Evolutionary conservation across 2,113 vertebrate genomes (phyloP), one percentile per base, ranked within the genome.

Genomic region (Sarotherodon lohbergeri): DNA sequence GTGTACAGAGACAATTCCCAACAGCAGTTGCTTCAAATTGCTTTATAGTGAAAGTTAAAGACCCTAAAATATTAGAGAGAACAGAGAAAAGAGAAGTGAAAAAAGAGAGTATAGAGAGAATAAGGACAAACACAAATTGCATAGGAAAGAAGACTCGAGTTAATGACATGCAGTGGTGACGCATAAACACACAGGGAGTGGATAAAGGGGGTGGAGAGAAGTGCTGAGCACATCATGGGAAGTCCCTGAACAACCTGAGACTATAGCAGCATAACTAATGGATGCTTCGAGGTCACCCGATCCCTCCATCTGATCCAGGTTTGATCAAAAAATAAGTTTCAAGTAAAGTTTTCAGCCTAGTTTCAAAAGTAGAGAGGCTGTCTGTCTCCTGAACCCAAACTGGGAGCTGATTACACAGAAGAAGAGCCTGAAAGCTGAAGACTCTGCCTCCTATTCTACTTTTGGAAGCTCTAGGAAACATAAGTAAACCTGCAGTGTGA

Each of bases 371-470:
- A 78, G 71, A 2, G 9, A 12, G 5, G 9, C 22, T 19, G 24
- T 78, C 3, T 78, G 71, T 78, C 14, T 78, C 24, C 71, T 32
- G 43, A 78, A 50, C 16, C 43, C 43, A 0, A 78, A 78, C 43
- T 50, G 16, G 24, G 71, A 73, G 68, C 68, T 29, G 68, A 46
- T 73, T 73, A 46, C 22, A 29, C 41, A 46, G 68, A 46, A 73
- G 66, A 46, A 36, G 3, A 24, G 68, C 22, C 22, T 48, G 14
- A 73, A 17, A 73, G 68, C 22, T 46, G 41, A 73, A 46, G 68
- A 0, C 41, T 48, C 1, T 48, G 9, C 22, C 14, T 73, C 22
- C 2, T 27, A 73, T 1, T 50, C 43, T 50, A 50, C 43, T 78
- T 50, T 50, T 50, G 43, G 43, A 78, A 12, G 13, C 16, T 50